Evolutionary conservation across 2,113 vertebrate species (phyloP), one percentile per base, ranked within the genome.

Genomic region (Pachyramphus minor): DNA sequence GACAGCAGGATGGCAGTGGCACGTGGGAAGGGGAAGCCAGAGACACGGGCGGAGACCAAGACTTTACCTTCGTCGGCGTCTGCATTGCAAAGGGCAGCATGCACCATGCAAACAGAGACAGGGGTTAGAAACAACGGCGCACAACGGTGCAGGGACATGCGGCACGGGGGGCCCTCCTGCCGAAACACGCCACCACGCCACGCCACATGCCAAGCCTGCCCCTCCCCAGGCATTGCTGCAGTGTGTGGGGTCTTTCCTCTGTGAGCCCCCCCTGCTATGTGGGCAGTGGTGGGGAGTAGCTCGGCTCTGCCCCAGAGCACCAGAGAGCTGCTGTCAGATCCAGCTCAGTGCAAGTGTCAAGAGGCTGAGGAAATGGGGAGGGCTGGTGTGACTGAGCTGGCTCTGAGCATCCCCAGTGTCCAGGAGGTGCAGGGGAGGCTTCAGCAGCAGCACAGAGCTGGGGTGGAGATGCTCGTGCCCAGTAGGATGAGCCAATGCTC

Each of bases 101-200:
- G 99, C 99, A 99, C 98, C 99, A 99, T 99, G 99, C 99, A 92
- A 99, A 98, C 98, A 98, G 98, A 99, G 98, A 99, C 96, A 98
- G 74, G 87, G 95, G 98, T 99, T 99, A 99, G 98, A 98, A 83
- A 96, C 87, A 60, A 49, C 15, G 4, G 58, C 96, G 74, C 68
- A 12, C 9, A 20, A 24, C 41, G 71, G 18, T 12, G 5, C 21
- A 15, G 84, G 59, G 62, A 83, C 42, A 67, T 18, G 28, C 45
- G n/a, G 72, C 75, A 73, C 33, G 23, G 42, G 86, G 50, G 67
- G 5, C 67, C 68, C 67, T 41, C 42, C 74, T 45, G 58, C 75
- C 30, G 2, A 25, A 66, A 84, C 79, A 8, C 19, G 5, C 77
- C 14, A 2, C 60, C 62, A 10, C 9, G 3, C 63, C 50, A 67